phyloP scores from a whole-genome alignment of 2,888 invertebrate genomes.

The Synergus japonicus region DNA sequence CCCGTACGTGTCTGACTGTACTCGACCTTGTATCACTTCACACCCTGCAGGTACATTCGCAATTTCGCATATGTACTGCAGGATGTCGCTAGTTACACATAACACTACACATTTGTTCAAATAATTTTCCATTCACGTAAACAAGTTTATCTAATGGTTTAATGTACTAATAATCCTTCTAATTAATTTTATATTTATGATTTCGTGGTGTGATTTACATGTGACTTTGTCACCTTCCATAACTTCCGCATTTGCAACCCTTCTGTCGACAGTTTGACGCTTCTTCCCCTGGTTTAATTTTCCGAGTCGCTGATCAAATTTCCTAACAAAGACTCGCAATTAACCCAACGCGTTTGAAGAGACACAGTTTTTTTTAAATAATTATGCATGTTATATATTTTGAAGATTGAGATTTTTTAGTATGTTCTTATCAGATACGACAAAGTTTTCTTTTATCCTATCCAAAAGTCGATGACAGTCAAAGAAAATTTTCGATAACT shows the following conservation, averaged over 20 bases:
- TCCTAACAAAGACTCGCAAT: background rate
- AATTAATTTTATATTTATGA: conserved; percentile 16
- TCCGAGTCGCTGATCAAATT: conserved; percentile 12
- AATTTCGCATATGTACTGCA: background rate
- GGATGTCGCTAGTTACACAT: conserved; percentile 23
- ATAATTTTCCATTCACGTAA: conserved; percentile 54
- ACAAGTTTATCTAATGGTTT: background rate
- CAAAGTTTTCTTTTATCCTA: too few relatives aligned
- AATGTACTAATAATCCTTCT: background rate
- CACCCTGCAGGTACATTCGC: conserved; percentile 7
- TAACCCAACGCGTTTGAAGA: background rate
- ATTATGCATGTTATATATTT: background rate
- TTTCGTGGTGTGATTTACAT: background rate
- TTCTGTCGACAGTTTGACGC: conserved; percentile 47
- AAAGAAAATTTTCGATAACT: too few relatives aligned
- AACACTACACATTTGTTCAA: background rate
- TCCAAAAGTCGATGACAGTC: too few relatives aligned
- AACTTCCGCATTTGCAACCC: background rate
- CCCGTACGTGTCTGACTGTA: conserved; percentile 57
- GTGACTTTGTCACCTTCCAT: conserved; percentile 14
- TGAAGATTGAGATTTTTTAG: background rate
- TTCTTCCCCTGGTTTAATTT: conserved; percentile 46
- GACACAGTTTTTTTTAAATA: background rate
- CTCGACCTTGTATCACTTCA: conserved; percentile 59
- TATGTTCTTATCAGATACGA: too few relatives aligned